Evolutionary conservation across 2,113 vertebrate species (phyloP).

Genomic region (Sus scrofa): T2T-Sscrofa CM000823.6:54400501-54401000

Average conservation of each 20-base stretch:
- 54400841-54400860: neutral
- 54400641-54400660: neutral
- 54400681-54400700: neutral
- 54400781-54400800: neutral
- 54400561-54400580: neutral
- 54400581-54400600: neutral
- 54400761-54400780: accelerated
- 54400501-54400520: neutral
- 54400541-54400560: neutral
- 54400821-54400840: neutral
- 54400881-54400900: neutral
- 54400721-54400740: neutral
- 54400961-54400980: neutral
- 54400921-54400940: neutral
- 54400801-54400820: neutral
- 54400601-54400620: neutral
- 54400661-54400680: neutral
- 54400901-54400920: neutral
- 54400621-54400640: neutral
- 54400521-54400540: neutral
- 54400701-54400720: neutral
- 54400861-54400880: neutral
- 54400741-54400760: neutral
- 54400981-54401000: neutral
- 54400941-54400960: neutral